Percentiles rank a stretch among this genome's conserved stretches.
Conservation (phyloP, 2,797 vertebrate species). For the Mormyrus proboscirostris region DNA sequence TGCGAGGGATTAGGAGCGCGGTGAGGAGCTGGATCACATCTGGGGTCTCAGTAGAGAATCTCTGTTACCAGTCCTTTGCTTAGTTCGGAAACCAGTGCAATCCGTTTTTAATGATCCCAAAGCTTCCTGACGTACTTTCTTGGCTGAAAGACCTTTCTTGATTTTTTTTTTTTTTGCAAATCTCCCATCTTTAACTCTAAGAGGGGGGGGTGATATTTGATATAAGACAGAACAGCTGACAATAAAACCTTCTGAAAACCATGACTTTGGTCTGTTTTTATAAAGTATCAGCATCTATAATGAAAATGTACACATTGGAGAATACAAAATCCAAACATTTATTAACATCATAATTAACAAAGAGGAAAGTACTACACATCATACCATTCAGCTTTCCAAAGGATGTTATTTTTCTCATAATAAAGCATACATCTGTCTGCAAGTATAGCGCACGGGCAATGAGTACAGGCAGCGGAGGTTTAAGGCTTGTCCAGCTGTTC, state of each 20-base stretch:
- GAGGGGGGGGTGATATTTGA: neutral
- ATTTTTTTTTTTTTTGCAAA: neutral
- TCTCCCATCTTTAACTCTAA: neutral
- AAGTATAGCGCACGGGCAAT: neutral
- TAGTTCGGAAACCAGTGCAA: neutral
- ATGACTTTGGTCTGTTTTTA: neutral
- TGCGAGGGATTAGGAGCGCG: neutral
- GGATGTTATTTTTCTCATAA: neutral
- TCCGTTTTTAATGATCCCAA: conserved; percentile 17
- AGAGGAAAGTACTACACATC: neutral
- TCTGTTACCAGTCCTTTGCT: neutral
- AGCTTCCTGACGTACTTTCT: neutral
- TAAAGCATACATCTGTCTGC: neutral
- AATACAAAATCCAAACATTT: neutral
- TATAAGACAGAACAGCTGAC: neutral
- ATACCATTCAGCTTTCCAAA: neutral
- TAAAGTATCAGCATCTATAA: neutral
- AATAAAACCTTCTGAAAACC: neutral
- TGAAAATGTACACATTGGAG: neutral
- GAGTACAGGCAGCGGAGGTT: neutral
- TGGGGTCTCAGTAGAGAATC: neutral
- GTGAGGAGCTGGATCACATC: neutral
- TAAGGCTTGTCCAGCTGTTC: neutral
- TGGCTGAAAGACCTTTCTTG: neutral
- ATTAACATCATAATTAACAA: neutral